Evolutionary conservation across 2,113 vertebrate genomes (phyloP), one percentile per base, ranked within the genome.

Genomic region (Turdus rufiventris): DNA sequence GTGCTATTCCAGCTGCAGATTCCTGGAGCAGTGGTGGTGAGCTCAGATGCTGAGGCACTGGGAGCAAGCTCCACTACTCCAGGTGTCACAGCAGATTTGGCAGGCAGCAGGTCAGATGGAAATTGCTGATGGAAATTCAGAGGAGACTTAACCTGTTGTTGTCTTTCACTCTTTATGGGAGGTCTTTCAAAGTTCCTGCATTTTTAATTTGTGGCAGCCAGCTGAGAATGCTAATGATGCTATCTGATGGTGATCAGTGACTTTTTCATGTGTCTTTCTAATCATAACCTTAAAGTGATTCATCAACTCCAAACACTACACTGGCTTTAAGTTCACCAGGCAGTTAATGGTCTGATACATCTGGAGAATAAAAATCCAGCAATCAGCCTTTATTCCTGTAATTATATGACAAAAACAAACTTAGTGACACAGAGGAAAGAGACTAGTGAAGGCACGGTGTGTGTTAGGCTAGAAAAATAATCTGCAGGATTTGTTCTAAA

Each of bases 171-270:
- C 17, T 58, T 75, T 42, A 48, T 33, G 14, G 20, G 33, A 85
- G 29, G 13, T 73, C 54, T 91, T 72, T 28, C 16, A 43, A 65
- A 77, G 38, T 73, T 83, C 50, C 50, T 83, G 54, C 33, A 58
- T 85, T 92, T 93, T 85, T 91, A 85, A 90, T 91, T 85, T 83
- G 60, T 60, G 48, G 45, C 65, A 86, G 60, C 25, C 56, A 18
- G 75, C 65, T 93, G 67, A 70, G 76, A 95, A 96, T 93, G 79
- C 74, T 87, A 89, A 94, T 78, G 71, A 42, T 17, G 21, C 38
- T 74, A 20, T 78, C 57, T 81, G 48, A 6, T 4, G 12, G 34
- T 66, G 63, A 71, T 78, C 57, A 57, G 73, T 50, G 68, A 84
- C 61, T 84, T 89, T 63, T 80, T 89, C 43, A 24, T 1, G 0